A percentile compares a stretch with the other conserved stretches of the same genome.
Evolutionary conservation across 2,888 invertebrate genomes (phyloP).

Genomic region (Dichetophora obliterata): DNA sequence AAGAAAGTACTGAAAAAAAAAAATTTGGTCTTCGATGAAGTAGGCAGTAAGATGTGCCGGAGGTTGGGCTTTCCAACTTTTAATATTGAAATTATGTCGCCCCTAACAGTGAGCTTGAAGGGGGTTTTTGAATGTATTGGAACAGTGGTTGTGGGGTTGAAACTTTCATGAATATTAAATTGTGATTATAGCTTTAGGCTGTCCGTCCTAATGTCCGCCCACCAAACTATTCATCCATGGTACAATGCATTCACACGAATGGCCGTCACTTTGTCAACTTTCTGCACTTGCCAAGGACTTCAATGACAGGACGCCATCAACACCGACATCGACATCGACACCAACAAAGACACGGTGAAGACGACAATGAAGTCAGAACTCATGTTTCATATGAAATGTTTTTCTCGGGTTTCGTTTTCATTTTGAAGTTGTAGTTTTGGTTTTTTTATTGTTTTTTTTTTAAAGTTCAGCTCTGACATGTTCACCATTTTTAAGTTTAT

Average conservation of each 20-base stretch:
- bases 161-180: conserved; percentile 23
- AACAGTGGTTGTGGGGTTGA: neutral
- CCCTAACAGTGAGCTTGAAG: neutral
- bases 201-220: neutral
- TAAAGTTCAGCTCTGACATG: neutral
- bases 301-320: conserved; percentile 22
- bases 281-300: neutral
- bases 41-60: neutral
- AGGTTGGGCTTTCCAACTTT: conserved; percentile 12
- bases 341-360: neutral
- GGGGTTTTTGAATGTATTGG: neutral
- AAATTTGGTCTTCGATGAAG: neutral
- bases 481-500: neutral
- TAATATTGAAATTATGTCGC: conserved; percentile 29
- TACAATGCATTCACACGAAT: neutral
- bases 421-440: neutral
- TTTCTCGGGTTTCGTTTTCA: neutral
- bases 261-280: neutral
- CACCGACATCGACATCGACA: conserved; percentile 8
- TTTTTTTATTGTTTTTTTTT: neutral
- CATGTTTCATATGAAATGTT: conserved; percentile 3
- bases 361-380: neutral
- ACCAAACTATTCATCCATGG: neutral
- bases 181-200: conserved; percentile 21
- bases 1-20: neutral